Evolutionary conservation across 2,113 vertebrate genomes (phyloP).

Genomic region (Rhineura floridana): DNA sequence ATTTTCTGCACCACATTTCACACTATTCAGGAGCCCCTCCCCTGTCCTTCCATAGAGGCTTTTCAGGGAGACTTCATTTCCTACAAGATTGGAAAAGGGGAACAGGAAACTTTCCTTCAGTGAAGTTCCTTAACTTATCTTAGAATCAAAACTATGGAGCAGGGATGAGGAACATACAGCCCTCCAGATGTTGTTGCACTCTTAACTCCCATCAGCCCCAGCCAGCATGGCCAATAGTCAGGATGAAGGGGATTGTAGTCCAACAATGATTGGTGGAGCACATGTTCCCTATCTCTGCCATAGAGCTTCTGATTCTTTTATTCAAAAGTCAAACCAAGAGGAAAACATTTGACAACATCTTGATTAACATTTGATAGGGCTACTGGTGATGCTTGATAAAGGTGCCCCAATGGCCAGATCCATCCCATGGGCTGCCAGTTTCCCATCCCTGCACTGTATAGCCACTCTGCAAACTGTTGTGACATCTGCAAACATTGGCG

Average conservation of each 20-base stretch:
- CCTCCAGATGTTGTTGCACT: no score
- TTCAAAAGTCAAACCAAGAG: not conserved
- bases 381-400: no score
- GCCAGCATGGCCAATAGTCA: no score
- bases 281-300: no score
- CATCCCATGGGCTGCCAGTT: not conserved
- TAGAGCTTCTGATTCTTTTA: not conserved
- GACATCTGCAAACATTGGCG: not conserved
- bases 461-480: not conserved
- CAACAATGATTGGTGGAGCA: no score
- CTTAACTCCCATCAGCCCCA: no score
- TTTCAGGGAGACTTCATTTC: no score
- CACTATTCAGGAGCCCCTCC: not conserved
- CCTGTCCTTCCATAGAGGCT: not conserved
- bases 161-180: no score
- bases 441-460: not conserved
- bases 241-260: no score
- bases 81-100: no score
- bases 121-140: not conserved
- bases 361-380: not conserved
- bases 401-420: not conserved
- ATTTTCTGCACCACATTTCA: no score
- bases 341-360: not conserved
- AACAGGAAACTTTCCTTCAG: not conserved
- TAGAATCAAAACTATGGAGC: not conserved